Percentiles rank a stretch among this genome's conserved stretches.
Conservation (phyloP, 2,888 invertebrate species). For the Diaperis boleti region DNA sequence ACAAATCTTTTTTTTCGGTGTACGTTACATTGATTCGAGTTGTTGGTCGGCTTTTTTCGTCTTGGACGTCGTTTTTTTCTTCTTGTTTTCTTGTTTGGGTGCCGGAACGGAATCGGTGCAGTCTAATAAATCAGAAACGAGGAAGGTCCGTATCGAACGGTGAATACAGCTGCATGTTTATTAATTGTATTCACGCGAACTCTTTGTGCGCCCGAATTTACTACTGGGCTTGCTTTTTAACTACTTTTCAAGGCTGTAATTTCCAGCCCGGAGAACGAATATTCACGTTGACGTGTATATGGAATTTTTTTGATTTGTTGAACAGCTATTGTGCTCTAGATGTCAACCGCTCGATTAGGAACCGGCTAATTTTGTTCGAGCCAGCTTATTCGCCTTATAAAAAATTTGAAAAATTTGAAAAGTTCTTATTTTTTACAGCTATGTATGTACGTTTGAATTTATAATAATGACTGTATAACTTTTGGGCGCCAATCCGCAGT, state of each 20-base stretch:
- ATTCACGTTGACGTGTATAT: background rate
- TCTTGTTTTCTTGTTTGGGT: conserved; percentile 48
- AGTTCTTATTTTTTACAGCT: too few species aligned
- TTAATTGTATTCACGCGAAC: conserved; percentile 63
- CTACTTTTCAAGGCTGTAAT: conserved; percentile 36
- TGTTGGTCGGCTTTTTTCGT: conserved; percentile 10
- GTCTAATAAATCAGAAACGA: conserved; percentile 60
- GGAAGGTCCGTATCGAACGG: conserved; percentile 59
- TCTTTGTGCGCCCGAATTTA: conserved; percentile 39
- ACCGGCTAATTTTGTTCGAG: too few species aligned
- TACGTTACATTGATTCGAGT: conserved; percentile 17
- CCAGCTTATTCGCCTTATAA: too few species aligned
- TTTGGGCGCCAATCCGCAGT: too few species aligned
- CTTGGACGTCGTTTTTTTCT: conserved; percentile 43
- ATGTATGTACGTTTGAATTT: too few species aligned
- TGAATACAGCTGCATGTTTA: conserved; percentile 61
- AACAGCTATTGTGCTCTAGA: background rate
- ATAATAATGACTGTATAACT: too few species aligned
- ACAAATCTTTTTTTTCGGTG: too few species aligned
- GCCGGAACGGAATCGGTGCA: conserved; percentile 59
- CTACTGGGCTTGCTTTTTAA: conserved; percentile 37
- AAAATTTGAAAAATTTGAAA: too few species aligned
- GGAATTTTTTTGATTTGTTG: background rate
- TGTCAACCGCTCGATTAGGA: too few species aligned
- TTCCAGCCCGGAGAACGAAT: conserved; percentile 1